A percentile compares a stretch with the other conserved stretches of the same genome.
phyloP scores from a whole-genome alignment of 2,113 vertebrate species.

The Synodontis membranacea region DNA sequence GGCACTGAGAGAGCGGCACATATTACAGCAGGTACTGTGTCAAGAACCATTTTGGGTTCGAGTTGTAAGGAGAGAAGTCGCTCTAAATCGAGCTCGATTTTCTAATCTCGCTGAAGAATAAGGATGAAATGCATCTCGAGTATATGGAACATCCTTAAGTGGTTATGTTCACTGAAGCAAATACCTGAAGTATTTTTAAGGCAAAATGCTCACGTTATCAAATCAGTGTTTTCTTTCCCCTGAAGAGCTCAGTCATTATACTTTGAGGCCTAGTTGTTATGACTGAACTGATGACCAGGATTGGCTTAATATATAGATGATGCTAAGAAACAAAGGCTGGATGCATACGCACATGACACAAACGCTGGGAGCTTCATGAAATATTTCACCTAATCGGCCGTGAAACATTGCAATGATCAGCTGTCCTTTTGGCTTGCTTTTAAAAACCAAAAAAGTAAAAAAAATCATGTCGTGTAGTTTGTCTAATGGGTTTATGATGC shows the following conservation, averaged over 20 bases:
- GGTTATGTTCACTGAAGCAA: neutral
- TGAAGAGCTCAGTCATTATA: neutral
- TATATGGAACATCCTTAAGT: neutral
- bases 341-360: slow-evolving; percentile 26
- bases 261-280: slow-evolving; percentile 22
- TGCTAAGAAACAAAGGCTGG: slow-evolving; percentile 19
- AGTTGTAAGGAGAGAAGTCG: neutral
- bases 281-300: slow-evolving; percentile 30
- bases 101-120: neutral
- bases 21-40: slow-evolving; percentile 88
- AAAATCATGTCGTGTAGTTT: neutral
- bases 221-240: slow-evolving; percentile 12
- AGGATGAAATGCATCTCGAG: neutral
- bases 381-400: slow-evolving; percentile 50
- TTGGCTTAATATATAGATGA: neutral
- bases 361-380: slow-evolving; percentile 46
- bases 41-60: neutral
- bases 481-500: neutral
- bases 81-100: neutral
- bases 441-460: neutral
- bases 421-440: neutral
- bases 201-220: neutral
- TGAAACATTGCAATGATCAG: slow-evolving; percentile 59
- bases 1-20: slow-evolving; percentile 91
- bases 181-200: slow-evolving; percentile 9